Evolutionary conservation across 2,113 vertebrate genomes (phyloP), one percentile per base, ranked within the genome.

Genomic region (Psilopsiagon aurifrons): DNA sequence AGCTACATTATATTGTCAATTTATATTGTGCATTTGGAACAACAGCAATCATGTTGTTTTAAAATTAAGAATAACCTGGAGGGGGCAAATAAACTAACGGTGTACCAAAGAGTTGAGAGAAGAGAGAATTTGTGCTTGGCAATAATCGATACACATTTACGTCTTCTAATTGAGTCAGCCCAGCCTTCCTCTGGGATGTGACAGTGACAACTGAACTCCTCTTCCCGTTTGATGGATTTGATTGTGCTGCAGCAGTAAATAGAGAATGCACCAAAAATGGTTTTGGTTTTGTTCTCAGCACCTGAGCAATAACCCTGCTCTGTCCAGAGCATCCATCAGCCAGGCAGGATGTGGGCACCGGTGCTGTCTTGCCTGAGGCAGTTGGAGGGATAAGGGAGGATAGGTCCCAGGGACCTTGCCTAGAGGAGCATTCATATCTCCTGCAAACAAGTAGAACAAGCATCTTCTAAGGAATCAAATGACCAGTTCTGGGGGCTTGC

Each of bases 21-120:
- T 96, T 95, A 74, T 94, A 85, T 91, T 54, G 81, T 74, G 76
- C 74, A 17, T 89, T 86, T 91, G 77, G 81, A 96, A 83, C 86
- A 94, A 81, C 77, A 69, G 66, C 83, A 88, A 59, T 91, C 41
- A 52, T 0, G 5, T 89, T 75, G 78, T 81, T 95, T 85, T 95
- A 95, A 96, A 96, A 96, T 97, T 95, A 96, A 91, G 88, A 92
- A 64, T 93, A 95, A 95, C 86, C 96, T 91, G 83, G 88, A 96
- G 88, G 81, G 59, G 70, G 57, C n/a, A 95, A 94, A 94, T 87
- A 94, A 93, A 83, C 83, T 81, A 73, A 67, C 62, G 71, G 33
- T 24, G n/a, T 28, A 28, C n/a, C 31, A 73, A 41, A 7, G 12
- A 69, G 62, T 37, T 62, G 49, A 73, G 80, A 68, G 46, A 46